Base-by-base conservation (phyloP, 1,140 invertebrate species). In the Leptonema lineaticorne region DNA sequence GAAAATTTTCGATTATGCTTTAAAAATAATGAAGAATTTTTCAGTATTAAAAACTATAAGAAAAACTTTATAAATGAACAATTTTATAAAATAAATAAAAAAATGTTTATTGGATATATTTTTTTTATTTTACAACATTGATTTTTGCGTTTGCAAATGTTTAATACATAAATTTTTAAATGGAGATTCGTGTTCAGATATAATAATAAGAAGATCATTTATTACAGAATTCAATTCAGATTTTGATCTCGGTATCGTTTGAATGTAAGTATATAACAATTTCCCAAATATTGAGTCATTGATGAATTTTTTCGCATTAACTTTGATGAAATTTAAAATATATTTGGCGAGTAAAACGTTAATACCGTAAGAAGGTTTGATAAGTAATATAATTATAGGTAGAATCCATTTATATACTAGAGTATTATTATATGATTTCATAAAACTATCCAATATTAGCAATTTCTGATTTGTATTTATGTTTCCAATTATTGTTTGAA, bases 211-310 rank as follows among this genome's bases (percentile, higher is more conserved):
- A 28, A 28, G 16, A 20, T 22, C 8, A 16, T 37, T 14, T 8
- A 11, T 20, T 1, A 18, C 24, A 22, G 18, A 24, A 11, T 62
- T 30, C 9, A 33, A 22, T n/a, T n/a, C n/a, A n/a, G n/a, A n/a
- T 1, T 20, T 33, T 22, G n/a, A 1, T 18, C n/a, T 58, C 18
- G 11, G 58, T 18, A 22, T 8, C 16, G 18, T 41, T 41, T 37
- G 30, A n/a, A 58, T 18, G 29, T 8, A 16, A 4, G 56, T 3
- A 26, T 41, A 62, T 20, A 62, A n/a, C 5, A 62, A 33, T 37
- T 62, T 62, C 7, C 58, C 58, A 26, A 62, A 62, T 9, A 9
- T 20, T 2, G 28, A 28, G 41, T 62, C 41, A 18, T 62, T 62
- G 20, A 8, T 11, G 29, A 37, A 62, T 37, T 22, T 20, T 41